phyloP scores from a whole-genome alignment of 2,113 vertebrate species.

The Spheniscus mendiculus region DNA sequence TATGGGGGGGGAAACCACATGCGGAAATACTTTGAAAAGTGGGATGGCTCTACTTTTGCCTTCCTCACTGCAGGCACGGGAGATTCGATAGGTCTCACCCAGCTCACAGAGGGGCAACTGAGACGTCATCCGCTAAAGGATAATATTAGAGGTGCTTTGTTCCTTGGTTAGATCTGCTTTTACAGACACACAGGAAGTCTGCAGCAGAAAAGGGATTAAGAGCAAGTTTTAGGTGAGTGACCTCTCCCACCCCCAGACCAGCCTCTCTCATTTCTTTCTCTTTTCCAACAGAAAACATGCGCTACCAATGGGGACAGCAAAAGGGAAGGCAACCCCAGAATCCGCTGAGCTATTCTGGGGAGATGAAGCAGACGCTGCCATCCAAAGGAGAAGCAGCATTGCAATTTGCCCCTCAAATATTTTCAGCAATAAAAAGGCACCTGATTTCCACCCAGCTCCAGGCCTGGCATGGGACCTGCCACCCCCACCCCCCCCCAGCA shows the following conservation, averaged over 20 bases:
- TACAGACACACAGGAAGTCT: constrained; percentile 27
- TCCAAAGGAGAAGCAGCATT: not conserved
- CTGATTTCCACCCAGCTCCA: not conserved
- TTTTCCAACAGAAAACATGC: not conserved
- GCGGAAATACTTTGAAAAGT: not conserved
- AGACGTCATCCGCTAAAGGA: not conserved
- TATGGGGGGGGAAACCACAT: accelerated
- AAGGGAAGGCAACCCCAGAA: not conserved
- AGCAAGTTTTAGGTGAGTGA: not conserved
- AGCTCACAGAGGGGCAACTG: not conserved
- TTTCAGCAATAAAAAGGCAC: not conserved
- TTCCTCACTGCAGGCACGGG: not conserved
- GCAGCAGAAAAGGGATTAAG: constrained; percentile 29
- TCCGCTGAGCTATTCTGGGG: not conserved
- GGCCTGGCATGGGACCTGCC: not conserved
- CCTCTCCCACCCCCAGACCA: not conserved
- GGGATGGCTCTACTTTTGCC: not conserved
- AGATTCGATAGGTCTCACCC: not conserved
- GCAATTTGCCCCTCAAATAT: not conserved
- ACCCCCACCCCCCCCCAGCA: not conserved
- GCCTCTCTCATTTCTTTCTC: not conserved
- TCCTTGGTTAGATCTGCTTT: not conserved
- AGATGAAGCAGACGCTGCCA: not conserved
- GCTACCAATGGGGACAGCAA: not conserved
- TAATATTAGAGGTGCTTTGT: not conserved